phyloP scores from a whole-genome alignment of 2,888 invertebrate genomes.

The Therioaphis trifolii region DNA sequence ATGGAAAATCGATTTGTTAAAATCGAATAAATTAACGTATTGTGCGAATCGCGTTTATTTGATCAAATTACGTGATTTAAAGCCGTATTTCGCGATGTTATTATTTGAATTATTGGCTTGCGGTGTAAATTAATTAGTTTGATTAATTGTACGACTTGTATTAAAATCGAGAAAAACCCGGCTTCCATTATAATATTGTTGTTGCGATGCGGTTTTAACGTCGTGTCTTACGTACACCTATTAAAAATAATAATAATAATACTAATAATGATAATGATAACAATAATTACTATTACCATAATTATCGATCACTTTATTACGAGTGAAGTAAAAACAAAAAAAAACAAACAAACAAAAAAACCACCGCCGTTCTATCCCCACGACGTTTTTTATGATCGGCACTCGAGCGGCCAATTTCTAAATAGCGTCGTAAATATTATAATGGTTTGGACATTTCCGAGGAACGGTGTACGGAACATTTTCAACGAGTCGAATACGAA shows the following conservation, averaged over 20 bases:
- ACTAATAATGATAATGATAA: too few relatives aligned
- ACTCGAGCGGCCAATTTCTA: not conserved
- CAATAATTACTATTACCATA: too few relatives aligned
- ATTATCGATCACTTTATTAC: too few relatives aligned
- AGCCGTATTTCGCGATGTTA: too few relatives aligned
- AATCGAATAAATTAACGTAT: constrained; percentile 1
- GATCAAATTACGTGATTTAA: not conserved
- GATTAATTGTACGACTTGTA: not conserved
- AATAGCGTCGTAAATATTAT: constrained; percentile 7
- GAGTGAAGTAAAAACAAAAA: too few relatives aligned
- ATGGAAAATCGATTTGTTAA: not conserved
- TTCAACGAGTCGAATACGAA: constrained; percentile 6
- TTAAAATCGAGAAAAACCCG: not conserved
- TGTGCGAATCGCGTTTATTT: not conserved
- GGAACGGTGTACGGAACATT: constrained; percentile 9
- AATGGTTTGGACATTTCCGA: not conserved
- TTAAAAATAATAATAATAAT: too few relatives aligned
- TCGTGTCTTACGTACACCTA: too few relatives aligned
- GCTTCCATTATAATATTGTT: not conserved
- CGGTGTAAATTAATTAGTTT: not conserved
- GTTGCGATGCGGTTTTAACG: too few relatives aligned
- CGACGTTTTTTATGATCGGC: not conserved
- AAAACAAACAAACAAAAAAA: too few relatives aligned
- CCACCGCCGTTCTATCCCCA: too few relatives aligned
- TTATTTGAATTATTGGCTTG: too few relatives aligned